phyloP scores from a whole-genome alignment of 2,113 vertebrate genomes.

The Pipa parva region DNA sequence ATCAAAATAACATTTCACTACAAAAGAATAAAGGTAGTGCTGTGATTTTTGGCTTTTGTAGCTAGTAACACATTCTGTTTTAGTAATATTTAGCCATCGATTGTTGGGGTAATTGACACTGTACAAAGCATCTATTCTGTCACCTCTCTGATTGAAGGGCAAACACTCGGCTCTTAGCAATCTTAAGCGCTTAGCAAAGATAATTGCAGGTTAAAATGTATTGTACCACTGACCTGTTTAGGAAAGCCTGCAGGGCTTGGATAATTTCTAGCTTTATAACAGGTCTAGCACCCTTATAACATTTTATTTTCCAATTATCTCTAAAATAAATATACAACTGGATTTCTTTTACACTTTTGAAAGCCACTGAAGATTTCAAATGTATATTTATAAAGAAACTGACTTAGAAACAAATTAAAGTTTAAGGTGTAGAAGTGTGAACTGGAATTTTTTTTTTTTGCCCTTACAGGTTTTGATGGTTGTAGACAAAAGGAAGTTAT shows the following conservation, averaged over 20 bases:
- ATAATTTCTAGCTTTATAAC: constrained; percentile 19
- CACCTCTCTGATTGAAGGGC: constrained; percentile 41
- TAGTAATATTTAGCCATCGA: constrained; percentile 20
- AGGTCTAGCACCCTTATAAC: background rate
- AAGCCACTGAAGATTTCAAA: background rate
- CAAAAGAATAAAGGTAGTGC: too few species aligned
- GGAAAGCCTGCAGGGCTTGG: background rate
- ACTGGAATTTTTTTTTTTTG: too few species aligned
- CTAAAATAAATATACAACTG: background rate
- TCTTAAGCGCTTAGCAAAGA: constrained; percentile 19
- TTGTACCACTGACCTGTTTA: constrained; percentile 20
- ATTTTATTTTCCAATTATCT: constrained; percentile 1
- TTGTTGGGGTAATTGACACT: constrained; percentile 31
- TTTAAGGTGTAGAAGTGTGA: too few species aligned
- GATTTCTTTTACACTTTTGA: background rate
- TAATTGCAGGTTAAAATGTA: constrained; percentile 30
- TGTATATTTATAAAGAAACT: too few species aligned
- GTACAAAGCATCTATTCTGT: constrained; percentile 31
- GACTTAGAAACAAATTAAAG: too few species aligned
- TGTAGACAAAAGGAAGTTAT: too few species aligned
- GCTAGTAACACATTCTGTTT: too few species aligned
- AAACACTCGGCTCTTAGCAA: constrained; percentile 26
- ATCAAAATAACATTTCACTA: too few species aligned
- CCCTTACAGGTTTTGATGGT: too few species aligned
- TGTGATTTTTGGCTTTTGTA: too few species aligned